Evolutionary conservation across 2,113 vertebrate species (phyloP), one percentile per base, ranked within the genome.

Genomic region (Sorex fumeus): DNA sequence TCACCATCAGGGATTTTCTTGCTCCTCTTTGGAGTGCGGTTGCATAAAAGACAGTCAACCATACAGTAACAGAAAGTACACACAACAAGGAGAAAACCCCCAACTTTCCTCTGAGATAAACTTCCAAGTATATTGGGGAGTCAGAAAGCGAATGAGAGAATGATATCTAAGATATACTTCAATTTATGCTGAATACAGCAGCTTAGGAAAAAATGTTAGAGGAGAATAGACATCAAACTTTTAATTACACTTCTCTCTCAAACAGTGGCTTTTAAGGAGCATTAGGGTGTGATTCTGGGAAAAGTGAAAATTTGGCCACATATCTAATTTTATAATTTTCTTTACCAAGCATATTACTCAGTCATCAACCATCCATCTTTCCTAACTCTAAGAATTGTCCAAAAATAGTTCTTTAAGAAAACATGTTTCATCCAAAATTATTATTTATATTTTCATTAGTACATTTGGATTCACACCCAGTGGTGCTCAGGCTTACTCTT

Each of bases 181-280:
- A 21, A 78, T n/a, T 83, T 69, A 28, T 7, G 2, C 1, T 79
- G 70, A 53, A 66, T 81, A 76, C 43, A 66, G 74, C 16, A 90
- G 67, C 3, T 74, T 91, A 50, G 78, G 6, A 30, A 3, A 34
- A 84, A 43, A 40, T 32, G 6, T 28, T 86, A 87, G 47, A 76
- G 89, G 81, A 75, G 27, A 45, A 76, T 70, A 66, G 88, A 50
- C 12, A 64, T 34, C 9, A 91, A 70, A 79, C 2, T 78, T 76
- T 71, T 76, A 30, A 34, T 3, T 86, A 1, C 40, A 11, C 7
- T 78, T 57, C 10, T 47, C 64, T 77, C 32, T 86, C 8, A 85
- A 76, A 72, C 4, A 77, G 53, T 21, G 71, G n/a, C 32, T 4
- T 30, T 74, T 82, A 25, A 77, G 43, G 74, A 84, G 79, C 23